Evolutionary conservation across 2,113 vertebrate species (phyloP), one percentile per base, ranked within the genome.

Genomic region (Sorex fumeus): DNA sequence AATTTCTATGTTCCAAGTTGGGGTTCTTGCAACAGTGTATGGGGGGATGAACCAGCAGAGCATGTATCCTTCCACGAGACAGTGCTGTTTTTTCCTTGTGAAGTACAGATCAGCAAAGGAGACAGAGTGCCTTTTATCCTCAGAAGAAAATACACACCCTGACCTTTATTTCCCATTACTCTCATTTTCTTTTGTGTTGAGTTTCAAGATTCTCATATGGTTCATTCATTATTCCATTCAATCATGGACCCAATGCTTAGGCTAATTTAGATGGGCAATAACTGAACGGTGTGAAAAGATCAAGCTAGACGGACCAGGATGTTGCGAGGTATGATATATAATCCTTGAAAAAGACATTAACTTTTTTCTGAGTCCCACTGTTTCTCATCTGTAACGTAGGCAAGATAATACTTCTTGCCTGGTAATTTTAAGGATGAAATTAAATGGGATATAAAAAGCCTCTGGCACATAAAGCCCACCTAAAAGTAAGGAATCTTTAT

Each of bases 11-110:
- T 75, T 30, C 36, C 45, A 71, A 81, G 64, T 57, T 40, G 15
- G 93, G 87, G 50, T 50, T 96, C 71, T 4, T 2, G 74, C 72
- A 82, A 82, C 93, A 40, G 84, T 71, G 64, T 60, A 69, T 28
- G 18, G 66, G 91, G 34, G 47, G 47, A 2, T 32, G 88, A 94
- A 77, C 81, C 74, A 75, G 90, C 57, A 76, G 94, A 60, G 87
- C 57, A 23, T 10, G 6, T 2, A 0, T 12, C 16, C 80, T 57
- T 3, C 0, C 28, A 53, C 27, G 27, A 12, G 28, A 18, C 13
- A 0, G 1, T 2, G 0, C 2, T 36, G 8, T 27, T 11, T 2
- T 36, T 75, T 30, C 76, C 28, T 4, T 8, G 1, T 10, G 40
- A 47, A 9, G 13, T 23, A 21, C 34, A 34, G 28, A 25, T 1